phyloP scores from a whole-genome alignment of 2,888 invertebrate species.

The Geotrupes spiniger region DNA sequence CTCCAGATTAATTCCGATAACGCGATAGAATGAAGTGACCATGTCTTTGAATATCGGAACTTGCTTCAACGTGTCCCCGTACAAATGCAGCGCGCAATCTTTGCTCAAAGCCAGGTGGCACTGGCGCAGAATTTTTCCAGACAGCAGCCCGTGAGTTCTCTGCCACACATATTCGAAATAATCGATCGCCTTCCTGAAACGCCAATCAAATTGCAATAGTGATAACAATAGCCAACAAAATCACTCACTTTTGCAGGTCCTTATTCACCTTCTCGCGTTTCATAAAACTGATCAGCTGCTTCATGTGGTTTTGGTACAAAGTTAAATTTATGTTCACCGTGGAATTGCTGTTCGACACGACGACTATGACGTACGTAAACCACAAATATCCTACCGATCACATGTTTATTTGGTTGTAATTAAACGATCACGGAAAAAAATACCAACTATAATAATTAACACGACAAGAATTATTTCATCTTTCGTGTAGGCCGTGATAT shows the following conservation, averaged over 20 bases:
- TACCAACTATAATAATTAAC: constrained; percentile 23
- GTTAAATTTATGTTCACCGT: constrained; percentile 30
- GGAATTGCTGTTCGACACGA: constrained; percentile 30
- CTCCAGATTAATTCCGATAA: constrained; percentile 27
- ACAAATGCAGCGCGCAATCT: constrained; percentile 31
- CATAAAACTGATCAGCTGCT: constrained; percentile 30
- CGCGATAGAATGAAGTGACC: constrained; percentile 26
- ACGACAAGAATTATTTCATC: constrained; percentile 25
- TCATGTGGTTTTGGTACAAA: constrained; percentile 32
- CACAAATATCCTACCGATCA: constrained; percentile 29
- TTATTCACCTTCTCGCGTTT: constrained; percentile 26
- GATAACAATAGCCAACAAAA: background rate
- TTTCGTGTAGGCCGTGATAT: constrained; percentile 20
- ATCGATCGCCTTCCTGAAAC: constrained; percentile 28
- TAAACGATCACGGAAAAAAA: background rate
- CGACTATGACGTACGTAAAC: constrained; percentile 33
- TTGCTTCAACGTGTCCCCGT: constrained; percentile 27
- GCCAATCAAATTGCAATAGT: background rate
- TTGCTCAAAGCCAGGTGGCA: constrained; percentile 29
- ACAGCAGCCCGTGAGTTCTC: constrained; percentile 31
- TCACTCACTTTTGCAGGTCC: constrained; percentile 25
- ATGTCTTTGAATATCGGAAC: constrained; percentile 29
- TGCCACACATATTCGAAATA: constrained; percentile 35
- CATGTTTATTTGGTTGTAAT: background rate
- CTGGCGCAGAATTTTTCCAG: constrained; percentile 27